Conservation (phyloP, 2,797 vertebrate species). For the Sebastes diaconus region DNA sequence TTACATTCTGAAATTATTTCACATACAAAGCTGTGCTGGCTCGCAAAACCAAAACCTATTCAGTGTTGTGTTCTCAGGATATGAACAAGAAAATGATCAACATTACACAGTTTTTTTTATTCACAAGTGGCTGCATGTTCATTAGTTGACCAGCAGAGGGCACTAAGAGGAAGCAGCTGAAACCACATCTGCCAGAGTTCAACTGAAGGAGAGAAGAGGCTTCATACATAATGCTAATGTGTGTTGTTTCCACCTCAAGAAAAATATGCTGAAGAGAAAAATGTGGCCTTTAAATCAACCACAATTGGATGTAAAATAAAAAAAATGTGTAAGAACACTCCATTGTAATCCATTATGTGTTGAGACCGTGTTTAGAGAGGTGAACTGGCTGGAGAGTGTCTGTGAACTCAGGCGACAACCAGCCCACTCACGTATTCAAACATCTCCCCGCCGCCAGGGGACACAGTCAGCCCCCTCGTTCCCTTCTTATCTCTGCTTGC, state of each 20-base stretch:
- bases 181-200: background rate
- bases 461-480: constrained; percentile 42
- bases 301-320: background rate
- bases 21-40: background rate
- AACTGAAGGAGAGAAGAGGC: background rate
- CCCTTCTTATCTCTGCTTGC: constrained; percentile 59
- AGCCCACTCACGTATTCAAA: constrained; percentile 50
- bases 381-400: constrained; percentile 11
- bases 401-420: constrained; percentile 37
- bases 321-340: background rate
- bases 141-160: constrained; percentile 60
- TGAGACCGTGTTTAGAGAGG: background rate
- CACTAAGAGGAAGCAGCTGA: constrained; percentile 43
- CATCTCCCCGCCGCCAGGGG: constrained; percentile 64
- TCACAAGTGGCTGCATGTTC: constrained; percentile 6
- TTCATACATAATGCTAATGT: background rate
- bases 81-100: background rate
- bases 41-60: background rate
- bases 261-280: background rate
- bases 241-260: background rate
- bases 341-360: background rate
- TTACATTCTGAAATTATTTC: background rate
- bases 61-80: background rate
- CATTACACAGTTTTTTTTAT: background rate
- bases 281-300: background rate